phyloP scores from a whole-genome alignment of 2,888 invertebrate genomes.

The Blera fallax region DNA sequence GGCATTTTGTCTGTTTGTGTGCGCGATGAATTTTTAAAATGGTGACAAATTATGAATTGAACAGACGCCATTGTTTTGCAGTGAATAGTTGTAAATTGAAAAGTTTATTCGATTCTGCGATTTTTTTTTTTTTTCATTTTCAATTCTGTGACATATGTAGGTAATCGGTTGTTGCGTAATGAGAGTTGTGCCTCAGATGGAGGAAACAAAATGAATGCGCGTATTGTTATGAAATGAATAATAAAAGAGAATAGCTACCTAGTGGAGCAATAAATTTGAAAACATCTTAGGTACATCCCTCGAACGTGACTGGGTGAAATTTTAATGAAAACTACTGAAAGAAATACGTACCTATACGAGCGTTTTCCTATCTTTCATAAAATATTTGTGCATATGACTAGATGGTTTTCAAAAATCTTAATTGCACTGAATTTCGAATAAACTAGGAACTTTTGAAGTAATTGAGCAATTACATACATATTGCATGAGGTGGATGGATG shows the following conservation, averaged over 20 bases:
- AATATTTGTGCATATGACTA: too few species aligned
- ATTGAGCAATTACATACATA: too few species aligned
- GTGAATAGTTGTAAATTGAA: slow-evolving; percentile 71
- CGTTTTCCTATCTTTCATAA: too few species aligned
- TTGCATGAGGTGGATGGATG: too few species aligned
- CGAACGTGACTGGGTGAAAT: too few species aligned
- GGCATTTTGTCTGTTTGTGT: slow-evolving; percentile 63
- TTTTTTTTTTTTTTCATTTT: slow-evolving; percentile 20
- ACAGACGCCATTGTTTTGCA: slow-evolving; percentile 67
- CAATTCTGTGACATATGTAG: neutral
- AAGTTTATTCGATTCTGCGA: slow-evolving; percentile 69
- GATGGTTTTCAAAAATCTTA: too few species aligned
- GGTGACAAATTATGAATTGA: slow-evolving; percentile 73
- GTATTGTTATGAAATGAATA: neutral
- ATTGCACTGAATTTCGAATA: too few species aligned
- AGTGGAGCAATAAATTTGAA: neutral
- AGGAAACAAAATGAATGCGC: neutral
- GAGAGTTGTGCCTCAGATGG: neutral
- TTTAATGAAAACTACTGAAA: too few species aligned
- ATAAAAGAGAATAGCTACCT: neutral
- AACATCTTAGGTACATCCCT: too few species aligned
- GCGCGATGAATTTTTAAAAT: slow-evolving; percentile 72
- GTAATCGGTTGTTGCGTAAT: slow-evolving; percentile 7
- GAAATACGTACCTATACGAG: too few species aligned
- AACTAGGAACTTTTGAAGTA: too few species aligned